Evolutionary conservation across 1,140 invertebrate species (phyloP), one percentile per base, ranked within the genome.

Genomic region (Drosophila serrata): DNA sequence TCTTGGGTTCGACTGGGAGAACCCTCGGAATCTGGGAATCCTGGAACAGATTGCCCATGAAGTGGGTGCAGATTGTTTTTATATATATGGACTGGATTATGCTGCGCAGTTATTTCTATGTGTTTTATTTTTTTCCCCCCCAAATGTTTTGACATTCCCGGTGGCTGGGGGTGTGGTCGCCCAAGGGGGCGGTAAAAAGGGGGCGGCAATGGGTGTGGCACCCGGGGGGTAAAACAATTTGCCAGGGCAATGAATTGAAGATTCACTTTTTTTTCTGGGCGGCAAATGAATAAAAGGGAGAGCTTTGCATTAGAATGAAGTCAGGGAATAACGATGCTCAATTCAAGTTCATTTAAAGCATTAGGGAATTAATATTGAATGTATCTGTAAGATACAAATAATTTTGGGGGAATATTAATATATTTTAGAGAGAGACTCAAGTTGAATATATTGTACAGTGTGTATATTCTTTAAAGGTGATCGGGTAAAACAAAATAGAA

Each of bases 61-160:
- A 87, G 84, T 84, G 68, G 79, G 76, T 84, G 80, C 84, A 87
- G 82, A 88, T 87, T 87, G 82, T 75, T 88, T 79, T 78, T 72
- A 46, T 58, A 27, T n/a, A 5, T 58, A 27, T 4, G 40, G 19
- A 46, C 78, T 78, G 76, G 74, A 86, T 85, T 85, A 85, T 59
- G 82, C 64, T 85, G 82, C 82, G 82, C 82, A 86, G 75, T 85
- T 86, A 81, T 61, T 84, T 77, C 4, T 9, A 15, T 43, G 6
- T 42, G 8, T 19, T 6, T 40, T 22, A 4, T 24, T 27, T 19
- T 19, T 19, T 31, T 24, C n/a, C 51, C 51, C 24, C 39, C 59
- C 43, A 24, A 24, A 37, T 84, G 70, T 82, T 82, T 82, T 82
- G 81, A 80, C 81, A 84, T 67, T 58, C 46, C 22, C 75, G 48